Percentiles rank a stretch among this genome's conserved stretches.
Conservation (phyloP, 1,140 invertebrate species). For the Magallana ariakensis region DNA sequence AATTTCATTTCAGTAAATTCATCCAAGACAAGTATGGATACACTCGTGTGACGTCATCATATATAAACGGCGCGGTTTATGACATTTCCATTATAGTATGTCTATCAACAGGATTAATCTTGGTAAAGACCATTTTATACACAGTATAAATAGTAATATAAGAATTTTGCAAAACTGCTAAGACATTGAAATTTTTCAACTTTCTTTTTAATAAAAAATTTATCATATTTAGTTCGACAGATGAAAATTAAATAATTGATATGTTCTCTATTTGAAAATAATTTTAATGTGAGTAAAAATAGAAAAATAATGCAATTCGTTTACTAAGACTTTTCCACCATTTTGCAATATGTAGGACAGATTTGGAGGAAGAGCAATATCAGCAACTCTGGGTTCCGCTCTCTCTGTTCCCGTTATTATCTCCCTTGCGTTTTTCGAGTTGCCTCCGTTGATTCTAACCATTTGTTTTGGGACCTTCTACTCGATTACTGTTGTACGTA, state of each 20-base stretch:
- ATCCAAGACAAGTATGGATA: conserved; percentile 57
- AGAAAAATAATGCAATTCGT: too few relatives aligned
- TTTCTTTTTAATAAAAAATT: too few relatives aligned
- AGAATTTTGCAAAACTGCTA: too few relatives aligned
- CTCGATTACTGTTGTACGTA: conserved; percentile 48
- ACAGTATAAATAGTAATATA: too few relatives aligned
- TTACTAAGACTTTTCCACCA: too few relatives aligned
- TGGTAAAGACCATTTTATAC: conserved; percentile 50
- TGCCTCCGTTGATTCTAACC: conserved; percentile 50
- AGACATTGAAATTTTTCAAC: too few relatives aligned
- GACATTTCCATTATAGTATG: conserved; percentile 57
- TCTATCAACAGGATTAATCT: conserved; percentile 48
- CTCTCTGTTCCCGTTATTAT: conserved; percentile 47
- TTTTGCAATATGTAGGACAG: conserved; percentile 38
- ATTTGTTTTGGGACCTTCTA: conserved; percentile 48
- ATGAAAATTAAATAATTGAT: too few relatives aligned
- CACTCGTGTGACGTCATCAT: conserved; percentile 45
- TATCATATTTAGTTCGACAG: too few relatives aligned
- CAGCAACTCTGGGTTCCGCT: conserved; percentile 41
- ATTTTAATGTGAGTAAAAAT: too few relatives aligned
- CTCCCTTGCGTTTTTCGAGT: conserved; percentile 41
- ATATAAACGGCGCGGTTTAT: conserved; percentile 56
- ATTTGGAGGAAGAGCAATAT: conserved; percentile 50
- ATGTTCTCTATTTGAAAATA: too few relatives aligned
- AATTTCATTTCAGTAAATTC: conserved; percentile 55